A percentile compares a stretch with the other conserved stretches of the same genome.
These are phyloP conservation scores for Vanessa atalanta DNA, from an alignment of 1,140 invertebrate genomes.

Conservation along the genomic window DNA sequence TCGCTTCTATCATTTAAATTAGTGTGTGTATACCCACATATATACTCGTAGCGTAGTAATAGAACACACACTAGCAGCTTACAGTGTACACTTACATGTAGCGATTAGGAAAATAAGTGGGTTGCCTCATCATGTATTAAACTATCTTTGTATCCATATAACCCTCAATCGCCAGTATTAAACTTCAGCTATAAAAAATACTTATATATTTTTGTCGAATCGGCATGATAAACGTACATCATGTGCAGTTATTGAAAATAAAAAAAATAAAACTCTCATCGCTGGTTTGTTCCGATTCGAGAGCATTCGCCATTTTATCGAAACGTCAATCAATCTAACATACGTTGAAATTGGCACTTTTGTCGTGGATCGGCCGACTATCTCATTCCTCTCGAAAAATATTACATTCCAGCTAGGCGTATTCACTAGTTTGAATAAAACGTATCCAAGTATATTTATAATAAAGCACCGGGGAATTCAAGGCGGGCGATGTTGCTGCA, in stretches of 20 bases:
- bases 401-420: conserved; percentile 23
- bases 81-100: no score
- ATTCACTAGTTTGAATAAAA: conserved; percentile 19
- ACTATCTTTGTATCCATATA: no score
- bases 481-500: conserved; percentile 16
- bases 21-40: no score
- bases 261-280: conserved; percentile 13
- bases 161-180: no score
- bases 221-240: no score
- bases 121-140: no score
- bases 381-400: conserved; percentile 27
- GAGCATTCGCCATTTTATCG: conserved; percentile 20
- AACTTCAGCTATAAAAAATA: no score
- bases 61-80: no score
- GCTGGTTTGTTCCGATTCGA: conserved; percentile 16
- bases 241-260: background rate
- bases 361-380: conserved; percentile 4
- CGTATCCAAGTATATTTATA: conserved; percentile 20
- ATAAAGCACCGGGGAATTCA: conserved; percentile 26
- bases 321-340: conserved; percentile 32
- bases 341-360: conserved; percentile 36
- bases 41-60: no score
- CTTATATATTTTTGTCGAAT: no score
- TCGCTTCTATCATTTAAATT: no score
- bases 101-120: no score